phyloP scores from a whole-genome alignment of 1,140 invertebrate genomes.

The Ruditapes philippinarum region DNA sequence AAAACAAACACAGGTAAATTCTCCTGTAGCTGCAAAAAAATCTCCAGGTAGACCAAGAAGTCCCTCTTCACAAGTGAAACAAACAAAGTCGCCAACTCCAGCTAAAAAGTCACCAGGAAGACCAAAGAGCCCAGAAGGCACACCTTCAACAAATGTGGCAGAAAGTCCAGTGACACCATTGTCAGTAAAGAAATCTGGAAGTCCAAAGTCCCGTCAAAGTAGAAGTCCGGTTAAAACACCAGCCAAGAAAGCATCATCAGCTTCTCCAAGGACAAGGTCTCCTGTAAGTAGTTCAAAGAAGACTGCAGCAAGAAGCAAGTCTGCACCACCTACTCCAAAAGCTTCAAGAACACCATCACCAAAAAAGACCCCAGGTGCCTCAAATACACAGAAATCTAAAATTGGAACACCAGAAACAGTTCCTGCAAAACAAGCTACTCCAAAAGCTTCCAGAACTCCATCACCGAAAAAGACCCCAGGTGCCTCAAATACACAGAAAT shows the following conservation, averaged over 20 bases:
- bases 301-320: not conserved
- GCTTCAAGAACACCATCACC: not conserved
- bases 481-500: not conserved
- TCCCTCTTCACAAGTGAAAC: not conserved
- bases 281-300: not conserved
- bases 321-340: not conserved
- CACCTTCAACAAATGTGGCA: not conserved
- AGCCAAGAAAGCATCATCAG: not conserved
- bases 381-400: not conserved
- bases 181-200: slow-evolving; percentile 19
- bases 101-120: not conserved
- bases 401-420: not conserved
- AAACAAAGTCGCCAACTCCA: not conserved
- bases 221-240: not conserved
- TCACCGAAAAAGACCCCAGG: slow-evolving; percentile 24
- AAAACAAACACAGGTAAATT: not conserved
- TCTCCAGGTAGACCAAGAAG: not conserved
- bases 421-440: slow-evolving; percentile 5
- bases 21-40: not conserved
- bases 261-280: not conserved
- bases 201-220: not conserved
- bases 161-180: not conserved
- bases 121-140: slow-evolving; percentile 1
- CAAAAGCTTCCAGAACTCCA: slow-evolving; percentile 6
- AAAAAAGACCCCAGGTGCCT: not conserved